These are phyloP conservation scores for Ophioderma brevispina DNA, from an alignment of 35 echinoderm and acorn worm species.

Conservation along the genomic window DNA sequence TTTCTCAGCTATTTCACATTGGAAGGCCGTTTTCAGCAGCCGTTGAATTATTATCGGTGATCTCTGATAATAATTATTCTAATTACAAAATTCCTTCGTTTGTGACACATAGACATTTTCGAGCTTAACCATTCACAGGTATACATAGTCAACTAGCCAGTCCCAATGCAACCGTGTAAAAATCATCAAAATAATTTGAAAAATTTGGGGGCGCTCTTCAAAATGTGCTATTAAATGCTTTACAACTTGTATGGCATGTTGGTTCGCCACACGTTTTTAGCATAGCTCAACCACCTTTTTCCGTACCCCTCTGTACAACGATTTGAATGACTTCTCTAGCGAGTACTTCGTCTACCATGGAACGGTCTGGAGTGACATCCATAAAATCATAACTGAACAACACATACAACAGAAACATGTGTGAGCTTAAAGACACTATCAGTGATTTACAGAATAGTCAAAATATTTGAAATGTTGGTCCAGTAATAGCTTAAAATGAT, in stretches of 20 bases:
- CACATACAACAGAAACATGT: too few relatives aligned
- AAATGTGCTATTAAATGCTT: neutral
- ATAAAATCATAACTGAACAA: slow-evolving; percentile 81
- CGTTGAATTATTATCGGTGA: too few relatives aligned
- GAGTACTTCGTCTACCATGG: slow-evolving; percentile 93
- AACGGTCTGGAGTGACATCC: slow-evolving; percentile 95
- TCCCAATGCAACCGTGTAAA: neutral
- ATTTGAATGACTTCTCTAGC: slow-evolving; percentile 95
- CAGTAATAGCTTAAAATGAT: too few relatives aligned
- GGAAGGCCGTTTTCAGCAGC: too few relatives aligned
- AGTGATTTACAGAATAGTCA: too few relatives aligned
- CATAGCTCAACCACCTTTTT: slow-evolving; percentile 86
- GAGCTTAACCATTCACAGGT: too few relatives aligned
- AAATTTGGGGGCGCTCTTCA: neutral
- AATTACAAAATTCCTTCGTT: too few relatives aligned
- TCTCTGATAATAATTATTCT: too few relatives aligned
- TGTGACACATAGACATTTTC: too few relatives aligned
- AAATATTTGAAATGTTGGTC: too few relatives aligned
- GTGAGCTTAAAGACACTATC: too few relatives aligned
- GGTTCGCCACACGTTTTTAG: neutral
- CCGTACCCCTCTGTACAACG: slow-evolving; percentile 95
- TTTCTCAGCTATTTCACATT: too few relatives aligned
- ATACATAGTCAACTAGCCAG: neutral
- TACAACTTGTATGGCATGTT: neutral
- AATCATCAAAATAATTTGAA: neutral